A percentile compares a stretch with the other conserved stretches of the same genome.
phyloP scores from a whole-genome alignment of 1,140 invertebrate species.

The Marisa cornuarietis region DNA sequence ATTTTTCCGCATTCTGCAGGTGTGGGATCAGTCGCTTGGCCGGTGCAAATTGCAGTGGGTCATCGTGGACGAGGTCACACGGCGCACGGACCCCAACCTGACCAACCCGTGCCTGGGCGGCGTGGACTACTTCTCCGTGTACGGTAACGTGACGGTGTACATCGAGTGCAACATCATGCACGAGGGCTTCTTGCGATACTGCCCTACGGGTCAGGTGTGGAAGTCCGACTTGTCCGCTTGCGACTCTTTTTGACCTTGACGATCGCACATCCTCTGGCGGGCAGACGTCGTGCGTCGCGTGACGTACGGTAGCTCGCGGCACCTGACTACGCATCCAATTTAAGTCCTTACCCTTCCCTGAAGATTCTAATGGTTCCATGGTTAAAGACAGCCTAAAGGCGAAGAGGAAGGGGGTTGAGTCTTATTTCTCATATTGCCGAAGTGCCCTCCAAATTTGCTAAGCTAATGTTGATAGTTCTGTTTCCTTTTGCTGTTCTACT shows the following conservation, averaged over 20 bases:
- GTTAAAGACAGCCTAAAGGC: too few species aligned
- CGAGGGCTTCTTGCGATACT: slow-evolving; percentile 27
- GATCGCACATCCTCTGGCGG: neutral
- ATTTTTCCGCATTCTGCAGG: neutral
- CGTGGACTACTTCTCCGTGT: slow-evolving; percentile 30
- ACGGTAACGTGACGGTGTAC: slow-evolving; percentile 17
- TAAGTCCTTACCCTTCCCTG: neutral
- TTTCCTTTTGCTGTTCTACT: too few species aligned
- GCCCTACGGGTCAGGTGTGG: slow-evolving; percentile 28
- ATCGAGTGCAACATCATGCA: slow-evolving; percentile 36
- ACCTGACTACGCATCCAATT: neutral
- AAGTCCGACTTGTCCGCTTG: slow-evolving; percentile 28
- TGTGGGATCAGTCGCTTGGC: neutral
- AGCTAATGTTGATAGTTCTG: too few species aligned
- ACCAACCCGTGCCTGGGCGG: slow-evolving; percentile 32
- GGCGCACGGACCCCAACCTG: slow-evolving; percentile 14
- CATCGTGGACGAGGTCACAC: slow-evolving; percentile 11
- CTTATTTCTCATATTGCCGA: too few species aligned
- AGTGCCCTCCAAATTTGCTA: too few species aligned
- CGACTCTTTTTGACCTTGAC: neutral
- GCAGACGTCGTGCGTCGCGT: neutral
- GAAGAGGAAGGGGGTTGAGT: too few species aligned
- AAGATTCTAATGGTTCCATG: too few species aligned
- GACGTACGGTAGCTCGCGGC: too few species aligned
- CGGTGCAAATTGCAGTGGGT: slow-evolving; percentile 1